Evolutionary conservation across 2,888 invertebrate genomes (phyloP), one percentile per base, ranked within the genome.

Genomic region (Noctua comes): DNA sequence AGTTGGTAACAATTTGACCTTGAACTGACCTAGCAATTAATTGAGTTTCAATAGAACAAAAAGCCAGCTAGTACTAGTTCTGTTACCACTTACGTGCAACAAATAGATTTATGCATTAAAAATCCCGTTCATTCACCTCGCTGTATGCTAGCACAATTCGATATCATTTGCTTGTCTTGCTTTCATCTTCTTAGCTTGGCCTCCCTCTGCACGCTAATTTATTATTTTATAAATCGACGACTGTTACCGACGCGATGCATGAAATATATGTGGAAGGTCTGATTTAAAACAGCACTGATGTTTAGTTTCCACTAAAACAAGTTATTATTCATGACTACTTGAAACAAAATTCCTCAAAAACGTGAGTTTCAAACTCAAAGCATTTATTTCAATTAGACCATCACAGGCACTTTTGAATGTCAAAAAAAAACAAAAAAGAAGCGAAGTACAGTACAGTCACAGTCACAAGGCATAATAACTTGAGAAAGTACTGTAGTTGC

Each of bases 291-390:
- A 36, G 36, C 4, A 36, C 36, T 36, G 36, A 36, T 27, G 18
- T 27, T 59, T 16, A 59, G 59, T 27, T 62, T 62, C 3, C 2
- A 8, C 8, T 31, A 31, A 62, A 62, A 62, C 31, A 18, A 18
- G 18, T 27, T 27, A 1, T 31, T 0, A 11, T 2, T 1, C 13
- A 3, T n/a, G 2, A 21, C 1, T 18, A 18, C 8, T 31, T 62
- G 8, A 31, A 27, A 31, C 27, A 27, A 18, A 18, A 59, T 62
- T 18, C 7, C 18, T 7, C 18, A 27, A 2, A 27, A 16, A 27
- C 27, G 18, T 18, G 2, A 59, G n/a, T n/a, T n/a, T n/a, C n/a
- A n/a, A n/a, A n/a, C n/a, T n/a, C n/a, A n/a, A n/a, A n/a, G n/a
- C n/a, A n/a, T n/a, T n/a, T n/a, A n/a, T n/a, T n/a, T n/a, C n/a